A percentile compares a stretch with the other conserved stretches of the same genome.
These are phyloP conservation scores for Danio kyathit DNA, from an alignment of 2,797 vertebrate genomes.

Conservation along the genomic window DNA sequence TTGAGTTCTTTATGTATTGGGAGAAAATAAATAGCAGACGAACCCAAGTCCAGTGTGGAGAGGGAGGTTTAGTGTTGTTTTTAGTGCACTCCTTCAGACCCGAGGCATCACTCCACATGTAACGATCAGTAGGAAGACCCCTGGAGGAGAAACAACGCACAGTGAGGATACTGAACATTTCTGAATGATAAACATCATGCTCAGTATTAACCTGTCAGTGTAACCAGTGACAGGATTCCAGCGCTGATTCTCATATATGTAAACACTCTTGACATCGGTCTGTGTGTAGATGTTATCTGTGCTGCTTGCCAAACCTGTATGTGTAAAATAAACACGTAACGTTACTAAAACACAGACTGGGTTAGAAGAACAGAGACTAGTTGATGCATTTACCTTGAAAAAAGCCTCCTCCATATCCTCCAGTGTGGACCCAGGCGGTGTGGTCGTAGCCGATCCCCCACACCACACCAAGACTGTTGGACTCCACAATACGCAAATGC, in stretches of 20 bases:
- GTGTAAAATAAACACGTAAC: background rate
- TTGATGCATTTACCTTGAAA: constrained; percentile 83
- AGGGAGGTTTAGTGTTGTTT: constrained; percentile 88
- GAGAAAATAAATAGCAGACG: constrained; percentile 53
- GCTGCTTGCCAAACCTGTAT: constrained; percentile 85
- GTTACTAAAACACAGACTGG: background rate
- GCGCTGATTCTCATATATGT: constrained; percentile 97
- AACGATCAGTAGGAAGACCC: constrained; percentile 94
- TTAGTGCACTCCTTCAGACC: constrained; percentile 95
- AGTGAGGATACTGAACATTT: background rate
- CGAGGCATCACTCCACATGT: constrained; percentile 97
- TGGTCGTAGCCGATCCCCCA: constrained; percentile 95
- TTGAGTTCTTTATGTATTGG: background rate
- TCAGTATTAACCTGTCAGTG: constrained; percentile 84
- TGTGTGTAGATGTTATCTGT: constrained; percentile 90
- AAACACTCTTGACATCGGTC: constrained; percentile 90
- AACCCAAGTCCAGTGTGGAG: constrained; percentile 96
- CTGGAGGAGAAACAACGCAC: constrained; percentile 72
- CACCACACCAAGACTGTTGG: constrained; percentile 87
- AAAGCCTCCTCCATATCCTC: constrained; percentile 91
- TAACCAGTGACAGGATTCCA: constrained; percentile 98
- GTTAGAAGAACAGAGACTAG: background rate
- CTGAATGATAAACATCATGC: background rate
- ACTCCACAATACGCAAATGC: constrained; percentile 89
- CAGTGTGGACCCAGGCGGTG: constrained; percentile 91